Evolutionary conservation across 2,888 invertebrate species (phyloP), one percentile per base, ranked within the genome.

Genomic region (Opisthograptis luteolata): DNA sequence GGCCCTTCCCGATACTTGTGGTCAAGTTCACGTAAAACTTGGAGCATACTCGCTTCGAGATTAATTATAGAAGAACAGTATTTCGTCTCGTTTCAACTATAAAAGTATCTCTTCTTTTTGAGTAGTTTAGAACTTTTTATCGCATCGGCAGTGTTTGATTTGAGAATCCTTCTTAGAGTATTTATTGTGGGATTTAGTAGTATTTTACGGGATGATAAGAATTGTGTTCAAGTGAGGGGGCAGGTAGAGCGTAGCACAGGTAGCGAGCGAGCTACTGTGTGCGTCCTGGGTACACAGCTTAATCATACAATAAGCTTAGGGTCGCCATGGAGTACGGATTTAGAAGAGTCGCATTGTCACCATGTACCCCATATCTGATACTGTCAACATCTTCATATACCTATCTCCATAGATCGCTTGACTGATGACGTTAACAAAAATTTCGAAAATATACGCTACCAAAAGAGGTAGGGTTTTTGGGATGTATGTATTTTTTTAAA

Each of bases 221-320:
- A 73, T 70, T 79, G 79, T 78, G 73, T 79, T 44, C 13, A 40
- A 44, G 76, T 66, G 66, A 57, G 65, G 41, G 58, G 60, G 68
- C 75, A 75, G 76, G 82, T 83, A 84, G 73, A 70, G 87, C 82
- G 89, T 88, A 89, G 85, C 72, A 87, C 88, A 87, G 87, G 90
- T 88, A 90, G 89, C 87, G 69, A 90, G 89, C 87, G 69, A 17
- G 31, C 87, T 87, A 83, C 89, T 77, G 87, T 82, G 70, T 72
- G 68, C 52, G 79, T 84, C 87, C 87, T 85, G 82, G 79, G 82
- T 81, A 89, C 86, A 89, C 84, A 86, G 66, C 65, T 70, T 75
- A 78, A 64, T 68, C 71, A 77, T 67, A 79, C 76, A 78, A 78
- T 35, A 24, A 12, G 35, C 27, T 43, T 50, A 40, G 44, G 50